These are phyloP conservation scores for Cygnus buccinator DNA, from an alignment of 2,113 vertebrate species.

Conservation along the genomic window DNA sequence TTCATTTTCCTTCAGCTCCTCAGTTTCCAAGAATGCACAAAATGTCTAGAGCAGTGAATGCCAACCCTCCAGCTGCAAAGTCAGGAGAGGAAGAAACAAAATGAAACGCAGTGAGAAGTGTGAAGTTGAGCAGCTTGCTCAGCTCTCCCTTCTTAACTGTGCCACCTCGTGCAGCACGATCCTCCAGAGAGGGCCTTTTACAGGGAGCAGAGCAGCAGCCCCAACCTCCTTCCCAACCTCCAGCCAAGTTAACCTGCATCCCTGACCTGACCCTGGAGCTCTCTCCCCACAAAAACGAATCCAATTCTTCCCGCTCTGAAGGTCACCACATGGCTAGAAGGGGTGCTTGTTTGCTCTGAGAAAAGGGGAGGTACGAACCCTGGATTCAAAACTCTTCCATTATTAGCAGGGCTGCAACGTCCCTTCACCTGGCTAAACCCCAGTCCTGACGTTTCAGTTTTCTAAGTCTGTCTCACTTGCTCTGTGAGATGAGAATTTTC, in stretches of 20 bases:
- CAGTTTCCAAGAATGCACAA: background rate
- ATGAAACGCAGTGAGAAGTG: background rate
- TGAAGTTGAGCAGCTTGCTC: background rate
- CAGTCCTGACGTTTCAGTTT: background rate
- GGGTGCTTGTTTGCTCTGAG: background rate
- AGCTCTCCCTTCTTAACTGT: background rate
- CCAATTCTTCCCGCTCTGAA: background rate
- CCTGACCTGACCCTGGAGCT: background rate
- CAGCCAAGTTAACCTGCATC: background rate
- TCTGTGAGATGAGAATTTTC: background rate
- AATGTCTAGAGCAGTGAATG: background rate
- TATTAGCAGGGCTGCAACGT: background rate
- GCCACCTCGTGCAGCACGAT: background rate
- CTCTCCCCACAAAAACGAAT: background rate
- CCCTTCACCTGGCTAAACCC: background rate
- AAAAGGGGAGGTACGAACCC: background rate
- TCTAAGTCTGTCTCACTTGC: rapidly evolving
- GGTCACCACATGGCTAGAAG: background rate
- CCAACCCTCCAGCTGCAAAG: background rate
- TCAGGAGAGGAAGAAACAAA: background rate
- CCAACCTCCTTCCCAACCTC: background rate
- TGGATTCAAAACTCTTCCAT: background rate
- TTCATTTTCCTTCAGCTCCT: background rate
- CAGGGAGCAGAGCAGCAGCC: background rate
- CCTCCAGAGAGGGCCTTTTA: background rate